Conservation (phyloP, 2,113 vertebrate genomes). For the Xenopus tropicalis region DNA sequence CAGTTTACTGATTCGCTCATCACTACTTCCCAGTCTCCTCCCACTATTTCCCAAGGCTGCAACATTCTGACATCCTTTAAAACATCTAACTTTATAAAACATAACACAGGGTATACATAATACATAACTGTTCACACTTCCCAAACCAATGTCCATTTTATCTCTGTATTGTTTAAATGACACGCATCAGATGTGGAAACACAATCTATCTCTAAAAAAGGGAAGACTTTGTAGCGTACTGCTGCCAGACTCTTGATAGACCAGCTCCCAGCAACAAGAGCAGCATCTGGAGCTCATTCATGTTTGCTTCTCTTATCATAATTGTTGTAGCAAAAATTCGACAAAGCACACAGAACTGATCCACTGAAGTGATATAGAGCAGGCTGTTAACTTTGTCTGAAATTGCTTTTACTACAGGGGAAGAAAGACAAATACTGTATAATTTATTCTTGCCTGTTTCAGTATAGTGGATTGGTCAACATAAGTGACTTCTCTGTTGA, state of each 20-base stretch:
- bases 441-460: constrained; percentile 30
- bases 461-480: constrained; percentile 31
- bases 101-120: too few relatives aligned
- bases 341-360: constrained; percentile 49
- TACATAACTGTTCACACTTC: constrained; percentile 12
- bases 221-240: constrained; percentile 32
- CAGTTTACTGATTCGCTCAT: too few relatives aligned
- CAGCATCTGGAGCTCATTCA: constrained; percentile 52
- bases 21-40: too few relatives aligned
- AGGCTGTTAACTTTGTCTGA: constrained; percentile 52
- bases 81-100: too few relatives aligned
- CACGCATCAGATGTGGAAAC: constrained; percentile 40
- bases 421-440: constrained; percentile 44
- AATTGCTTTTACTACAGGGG: constrained; percentile 49
- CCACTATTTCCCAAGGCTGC: too few relatives aligned
- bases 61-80: too few relatives aligned
- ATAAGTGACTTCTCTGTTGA: constrained; percentile 34
- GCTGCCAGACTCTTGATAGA: constrained; percentile 50
- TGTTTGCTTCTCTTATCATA: constrained; percentile 54
- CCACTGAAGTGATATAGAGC: constrained; percentile 49
- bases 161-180: constrained; percentile 35
- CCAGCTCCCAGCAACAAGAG: constrained; percentile 49
- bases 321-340: constrained; percentile 57
- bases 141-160: constrained; percentile 35
- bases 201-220: constrained; percentile 49